Evolutionary conservation across 2,888 invertebrate genomes (phyloP).

Genomic region (Zhengitettix transpicula): DNA sequence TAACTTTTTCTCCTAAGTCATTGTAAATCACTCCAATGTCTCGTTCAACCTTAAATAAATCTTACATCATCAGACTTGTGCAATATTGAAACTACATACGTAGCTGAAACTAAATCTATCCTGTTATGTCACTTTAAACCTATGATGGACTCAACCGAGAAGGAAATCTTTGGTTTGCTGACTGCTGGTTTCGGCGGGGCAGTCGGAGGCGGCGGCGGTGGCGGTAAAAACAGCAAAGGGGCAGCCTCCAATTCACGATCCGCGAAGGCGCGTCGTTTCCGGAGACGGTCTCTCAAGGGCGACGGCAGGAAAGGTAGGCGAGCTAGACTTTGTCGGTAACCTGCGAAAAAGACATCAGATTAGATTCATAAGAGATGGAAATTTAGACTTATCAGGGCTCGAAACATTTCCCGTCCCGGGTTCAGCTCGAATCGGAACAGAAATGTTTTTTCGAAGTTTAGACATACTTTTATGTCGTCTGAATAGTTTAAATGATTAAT

Average conservation of each 20-base stretch:
- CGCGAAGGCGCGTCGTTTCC: conserved; percentile 33
- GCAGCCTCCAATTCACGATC: conserved; percentile 29
- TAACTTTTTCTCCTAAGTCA: neutral
- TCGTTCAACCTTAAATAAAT: neutral
- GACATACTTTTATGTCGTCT: too few species aligned
- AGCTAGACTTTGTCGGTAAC: too few species aligned
- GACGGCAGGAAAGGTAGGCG: conserved; percentile 5
- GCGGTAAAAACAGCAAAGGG: conserved; percentile 5
- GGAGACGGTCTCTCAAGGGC: conserved; percentile 34
- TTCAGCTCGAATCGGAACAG: too few species aligned
- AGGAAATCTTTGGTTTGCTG: conserved; percentile 29
- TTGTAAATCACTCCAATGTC: neutral
- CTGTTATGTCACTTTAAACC: conserved; percentile 33
- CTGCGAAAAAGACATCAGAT: too few species aligned
- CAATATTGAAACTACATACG: too few species aligned
- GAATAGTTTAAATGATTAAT: too few species aligned
- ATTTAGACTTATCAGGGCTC: too few species aligned
- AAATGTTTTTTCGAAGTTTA: too few species aligned
- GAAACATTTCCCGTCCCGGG: too few species aligned
- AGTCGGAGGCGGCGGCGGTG: conserved; percentile 7
- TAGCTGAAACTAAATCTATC: neutral
- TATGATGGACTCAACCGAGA: conserved; percentile 55
- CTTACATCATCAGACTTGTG: too few species aligned
- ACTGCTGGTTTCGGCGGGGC: conserved; percentile 1
- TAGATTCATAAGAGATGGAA: too few species aligned